Percentiles rank a stretch among this genome's conserved stretches.
phyloP scores from a whole-genome alignment of 1,140 invertebrate genomes.

The Listronotus oregonensis region DNA sequence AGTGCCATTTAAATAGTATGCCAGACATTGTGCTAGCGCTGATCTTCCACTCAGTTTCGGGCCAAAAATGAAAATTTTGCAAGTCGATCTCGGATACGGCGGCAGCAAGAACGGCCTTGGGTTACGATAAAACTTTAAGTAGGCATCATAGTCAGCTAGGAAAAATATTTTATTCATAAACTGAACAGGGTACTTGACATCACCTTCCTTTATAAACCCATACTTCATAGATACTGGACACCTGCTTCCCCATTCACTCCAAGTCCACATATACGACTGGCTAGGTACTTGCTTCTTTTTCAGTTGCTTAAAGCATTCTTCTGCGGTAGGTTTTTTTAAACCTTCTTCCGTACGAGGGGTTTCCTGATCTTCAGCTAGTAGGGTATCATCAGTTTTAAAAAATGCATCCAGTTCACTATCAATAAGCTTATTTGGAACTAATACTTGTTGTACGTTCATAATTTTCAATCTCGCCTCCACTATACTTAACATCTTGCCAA shows the following conservation, averaged over 20 bases:
- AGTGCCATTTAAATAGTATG: conserved; percentile 45
- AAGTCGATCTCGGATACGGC: conserved; percentile 53
- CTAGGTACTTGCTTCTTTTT: conserved; percentile 40
- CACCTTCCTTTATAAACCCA: conserved; percentile 56
- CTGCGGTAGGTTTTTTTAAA: conserved; percentile 26
- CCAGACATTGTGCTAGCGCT: conserved; percentile 51
- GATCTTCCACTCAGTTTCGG: conserved; percentile 55
- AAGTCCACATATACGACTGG: conserved; percentile 52
- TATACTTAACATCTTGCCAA: conserved; percentile 57
- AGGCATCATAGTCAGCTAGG: conserved; percentile 57
- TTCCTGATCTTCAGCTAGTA: conserved; percentile 33
- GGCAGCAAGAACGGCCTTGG: conserved; percentile 61
- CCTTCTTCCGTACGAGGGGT: conserved; percentile 27
- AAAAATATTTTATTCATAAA: conserved; percentile 66
- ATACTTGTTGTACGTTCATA: conserved; percentile 54
- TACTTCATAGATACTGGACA: conserved; percentile 65
- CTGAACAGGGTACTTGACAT: conserved; percentile 59
- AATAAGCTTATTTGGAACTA: conserved; percentile 56
- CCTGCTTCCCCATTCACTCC: conserved; percentile 62
- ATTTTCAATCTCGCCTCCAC: conserved; percentile 56
- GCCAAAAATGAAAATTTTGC: conserved; percentile 58
- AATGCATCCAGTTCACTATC: conserved; percentile 38
- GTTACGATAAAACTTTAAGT: conserved; percentile 61
- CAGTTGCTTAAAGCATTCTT: conserved; percentile 52
- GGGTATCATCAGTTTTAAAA: conserved; percentile 7